Evolutionary conservation across 2,797 vertebrate genomes (phyloP).

Genomic region (Allobates femoralis): DNA sequence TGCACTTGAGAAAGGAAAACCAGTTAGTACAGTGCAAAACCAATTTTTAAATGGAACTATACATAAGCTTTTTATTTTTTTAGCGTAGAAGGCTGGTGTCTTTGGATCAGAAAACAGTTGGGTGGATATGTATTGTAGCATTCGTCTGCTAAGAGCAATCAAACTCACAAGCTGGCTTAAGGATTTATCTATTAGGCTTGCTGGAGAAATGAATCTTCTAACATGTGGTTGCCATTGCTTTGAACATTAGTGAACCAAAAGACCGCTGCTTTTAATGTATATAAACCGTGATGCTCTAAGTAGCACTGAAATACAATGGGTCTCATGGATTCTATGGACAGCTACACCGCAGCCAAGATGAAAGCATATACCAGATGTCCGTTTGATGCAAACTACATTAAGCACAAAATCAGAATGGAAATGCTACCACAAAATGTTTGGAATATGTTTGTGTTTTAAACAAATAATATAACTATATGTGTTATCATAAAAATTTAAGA

Average conservation of each 20-base stretch:
- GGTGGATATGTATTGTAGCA: neutral
- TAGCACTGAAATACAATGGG: neutral
- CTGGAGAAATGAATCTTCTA: neutral
- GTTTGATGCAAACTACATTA: neutral
- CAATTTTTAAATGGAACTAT: neutral
- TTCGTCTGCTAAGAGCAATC: neutral
- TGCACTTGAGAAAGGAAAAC: neutral
- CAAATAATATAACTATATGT: neutral
- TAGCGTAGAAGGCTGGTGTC: neutral
- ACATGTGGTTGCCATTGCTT: slow-evolving; percentile 6
- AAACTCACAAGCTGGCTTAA: neutral
- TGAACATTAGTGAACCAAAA: neutral
- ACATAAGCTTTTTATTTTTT: neutral
- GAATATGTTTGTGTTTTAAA: neutral
- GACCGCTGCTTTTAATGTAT: neutral
- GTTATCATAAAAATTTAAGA: neutral
- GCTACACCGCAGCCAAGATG: neutral
- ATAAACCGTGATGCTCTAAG: neutral
- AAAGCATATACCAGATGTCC: neutral
- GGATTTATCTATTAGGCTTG: neutral
- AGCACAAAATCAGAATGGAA: neutral
- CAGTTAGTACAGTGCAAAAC: neutral
- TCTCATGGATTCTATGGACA: neutral
- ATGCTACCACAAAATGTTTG: neutral
- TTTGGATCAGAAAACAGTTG: neutral